Percentiles rank a stretch among this genome's conserved stretches.
Evolutionary conservation across 23 tunicate genomes (phyloP).

Genomic region (Styela clava): DNA sequence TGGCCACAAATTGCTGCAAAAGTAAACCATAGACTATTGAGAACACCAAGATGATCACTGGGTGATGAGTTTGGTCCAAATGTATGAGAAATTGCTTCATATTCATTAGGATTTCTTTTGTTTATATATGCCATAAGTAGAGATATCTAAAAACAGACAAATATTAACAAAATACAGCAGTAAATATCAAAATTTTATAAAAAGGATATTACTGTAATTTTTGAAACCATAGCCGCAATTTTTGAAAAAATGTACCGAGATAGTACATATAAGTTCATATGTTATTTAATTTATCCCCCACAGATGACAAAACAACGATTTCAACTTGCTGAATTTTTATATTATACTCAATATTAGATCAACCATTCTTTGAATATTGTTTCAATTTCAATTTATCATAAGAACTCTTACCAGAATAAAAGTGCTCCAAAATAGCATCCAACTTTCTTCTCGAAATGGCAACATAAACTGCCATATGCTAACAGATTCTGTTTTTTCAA

Average conservation of each 20-base stretch:
- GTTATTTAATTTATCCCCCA: too few species aligned
- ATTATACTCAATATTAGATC: too few species aligned
- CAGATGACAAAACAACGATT: too few species aligned
- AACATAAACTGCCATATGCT: conserved; percentile 70
- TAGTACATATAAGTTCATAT: too few species aligned
- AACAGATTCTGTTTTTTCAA: conserved; percentile 38
- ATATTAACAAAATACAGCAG: not conserved
- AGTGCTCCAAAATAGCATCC: conserved; percentile 41
- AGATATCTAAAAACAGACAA: conserved; percentile 27
- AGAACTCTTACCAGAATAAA: conserved; percentile 22
- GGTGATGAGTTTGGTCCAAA: conserved; percentile 60
- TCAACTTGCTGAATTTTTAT: too few species aligned
- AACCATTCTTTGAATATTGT: too few species aligned
- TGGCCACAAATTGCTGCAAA: conserved; percentile 49
- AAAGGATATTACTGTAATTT: too few species aligned
- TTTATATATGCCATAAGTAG: conserved; percentile 51
- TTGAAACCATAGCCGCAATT: too few species aligned
- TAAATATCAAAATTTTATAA: not conserved
- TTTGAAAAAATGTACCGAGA: too few species aligned
- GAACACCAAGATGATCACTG: conserved; percentile 45
- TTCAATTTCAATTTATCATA: too few species aligned
- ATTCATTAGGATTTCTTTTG: conserved; percentile 48
- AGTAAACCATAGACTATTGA: conserved; percentile 57
- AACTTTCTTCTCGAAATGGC: conserved; percentile 48
- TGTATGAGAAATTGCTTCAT: conserved; percentile 38